phyloP scores from a whole-genome alignment of 37 sponge, comb jelly and placozoan genomes.

The Aphrocallistes beatrix region DNA sequence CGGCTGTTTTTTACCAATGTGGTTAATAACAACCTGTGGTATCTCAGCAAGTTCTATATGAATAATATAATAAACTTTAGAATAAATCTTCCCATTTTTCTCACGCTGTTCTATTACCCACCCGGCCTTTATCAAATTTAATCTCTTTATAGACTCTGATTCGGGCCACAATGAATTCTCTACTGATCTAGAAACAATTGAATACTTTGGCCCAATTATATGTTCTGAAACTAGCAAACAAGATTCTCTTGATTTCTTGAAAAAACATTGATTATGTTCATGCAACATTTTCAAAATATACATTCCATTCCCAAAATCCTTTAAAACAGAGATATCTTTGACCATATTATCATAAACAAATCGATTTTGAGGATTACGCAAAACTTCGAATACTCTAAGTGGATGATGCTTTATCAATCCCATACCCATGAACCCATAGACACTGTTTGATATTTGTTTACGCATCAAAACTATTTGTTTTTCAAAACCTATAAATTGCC shows the following conservation, averaged over 20 bases:
- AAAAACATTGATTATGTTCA: conserved; percentile 7
- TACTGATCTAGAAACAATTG: background rate
- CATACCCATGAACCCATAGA: background rate
- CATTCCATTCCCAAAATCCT: background rate
- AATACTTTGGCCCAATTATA: background rate
- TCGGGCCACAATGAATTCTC: background rate
- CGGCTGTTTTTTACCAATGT: background rate
- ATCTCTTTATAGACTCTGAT: background rate
- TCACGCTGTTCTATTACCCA: background rate
- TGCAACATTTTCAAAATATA: background rate
- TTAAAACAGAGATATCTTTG: background rate
- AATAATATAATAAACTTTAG: background rate
- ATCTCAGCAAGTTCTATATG: background rate
- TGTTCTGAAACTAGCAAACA: background rate
- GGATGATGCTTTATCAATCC: background rate
- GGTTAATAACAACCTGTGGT: background rate
- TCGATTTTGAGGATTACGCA: conserved; percentile 11
- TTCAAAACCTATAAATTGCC: background rate
- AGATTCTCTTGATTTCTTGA: background rate
- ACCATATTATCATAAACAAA: conserved; percentile 12
- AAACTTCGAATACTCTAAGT: background rate
- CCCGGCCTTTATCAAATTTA: background rate
- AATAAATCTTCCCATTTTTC: background rate
- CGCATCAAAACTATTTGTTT: background rate
- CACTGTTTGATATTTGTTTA: background rate